phyloP scores from a whole-genome alignment of 2,888 invertebrate genomes.

The Drosophila birchii region DNA sequence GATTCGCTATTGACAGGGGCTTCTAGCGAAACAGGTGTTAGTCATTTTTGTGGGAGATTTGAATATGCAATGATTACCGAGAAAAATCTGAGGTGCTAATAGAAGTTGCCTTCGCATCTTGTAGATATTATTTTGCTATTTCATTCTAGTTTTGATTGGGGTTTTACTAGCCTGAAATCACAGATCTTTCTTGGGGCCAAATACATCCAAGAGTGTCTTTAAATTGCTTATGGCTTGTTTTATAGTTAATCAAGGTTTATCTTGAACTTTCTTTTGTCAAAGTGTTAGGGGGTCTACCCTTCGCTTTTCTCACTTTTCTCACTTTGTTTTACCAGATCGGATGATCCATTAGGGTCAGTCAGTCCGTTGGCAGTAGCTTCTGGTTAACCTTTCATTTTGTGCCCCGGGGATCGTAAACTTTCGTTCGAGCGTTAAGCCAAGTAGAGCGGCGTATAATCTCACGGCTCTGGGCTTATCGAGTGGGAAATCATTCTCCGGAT shows the following conservation, averaged over 20 bases:
- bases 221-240: slow-evolving; percentile 32
- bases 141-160: neutral
- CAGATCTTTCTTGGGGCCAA: neutral
- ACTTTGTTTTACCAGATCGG: slow-evolving; percentile 12
- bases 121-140: neutral
- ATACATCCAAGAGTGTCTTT: neutral
- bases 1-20: slow-evolving; percentile 30
- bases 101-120: slow-evolving; percentile 4
- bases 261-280: slow-evolving; percentile 61
- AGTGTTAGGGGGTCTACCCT: slow-evolving; percentile 26
- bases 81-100: slow-evolving; percentile 3
- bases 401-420: slow-evolving; percentile 47
- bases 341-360: slow-evolving; percentile 64
- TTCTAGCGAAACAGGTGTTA: slow-evolving; percentile 31
- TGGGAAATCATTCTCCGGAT: slow-evolving; percentile 37
- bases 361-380: slow-evolving; percentile 22
- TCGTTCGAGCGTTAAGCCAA: slow-evolving; percentile 25
- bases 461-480: slow-evolving; percentile 29
- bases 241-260: slow-evolving; percentile 49
- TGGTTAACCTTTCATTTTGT: slow-evolving; percentile 28
- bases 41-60: slow-evolving; percentile 18
- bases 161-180: neutral
- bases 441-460: slow-evolving; percentile 10
- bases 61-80: slow-evolving; percentile 6
- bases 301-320: slow-evolving; percentile 31